These are phyloP conservation scores for Ellobius talpinus DNA, from an alignment of 2,113 vertebrate genomes.

Conservation along the genomic window DNA sequence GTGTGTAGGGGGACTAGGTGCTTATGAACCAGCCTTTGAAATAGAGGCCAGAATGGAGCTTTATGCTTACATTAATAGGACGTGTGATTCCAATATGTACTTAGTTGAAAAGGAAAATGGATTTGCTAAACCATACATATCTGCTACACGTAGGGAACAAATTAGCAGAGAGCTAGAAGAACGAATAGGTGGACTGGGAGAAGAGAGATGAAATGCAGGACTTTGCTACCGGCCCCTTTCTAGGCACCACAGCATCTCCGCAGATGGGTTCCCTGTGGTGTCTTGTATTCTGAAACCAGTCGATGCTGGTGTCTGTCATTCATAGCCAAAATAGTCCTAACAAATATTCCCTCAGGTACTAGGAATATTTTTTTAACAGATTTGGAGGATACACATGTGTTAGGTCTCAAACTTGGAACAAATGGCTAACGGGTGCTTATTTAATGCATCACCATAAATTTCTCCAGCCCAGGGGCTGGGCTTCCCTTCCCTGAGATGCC, in stretches of 20 bases:
- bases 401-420: not conserved
- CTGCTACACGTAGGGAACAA: not conserved
- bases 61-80: not conserved
- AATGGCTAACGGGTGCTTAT: not conserved
- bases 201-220: not conserved
- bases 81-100: not conserved
- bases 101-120: conserved; percentile 1
- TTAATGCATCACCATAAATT: not conserved
- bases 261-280: not conserved
- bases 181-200: not conserved
- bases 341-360: not conserved
- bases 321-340: not conserved
- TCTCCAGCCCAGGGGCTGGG: not conserved
- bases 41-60: not conserved
- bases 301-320: not conserved
- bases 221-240: not conserved
- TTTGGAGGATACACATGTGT: not conserved
- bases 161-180: not conserved
- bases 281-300: not conserved
- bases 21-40: not conserved
- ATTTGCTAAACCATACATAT: not conserved
- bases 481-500: not conserved
- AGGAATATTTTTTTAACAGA: not conserved
- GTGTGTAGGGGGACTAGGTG: not conserved
- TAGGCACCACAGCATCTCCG: not conserved